A percentile compares a stretch with the other conserved stretches of the same genome.
These are phyloP conservation scores for Volucella bombylans DNA, from an alignment of 2,888 invertebrate species.

Conservation along the genomic window DNA sequence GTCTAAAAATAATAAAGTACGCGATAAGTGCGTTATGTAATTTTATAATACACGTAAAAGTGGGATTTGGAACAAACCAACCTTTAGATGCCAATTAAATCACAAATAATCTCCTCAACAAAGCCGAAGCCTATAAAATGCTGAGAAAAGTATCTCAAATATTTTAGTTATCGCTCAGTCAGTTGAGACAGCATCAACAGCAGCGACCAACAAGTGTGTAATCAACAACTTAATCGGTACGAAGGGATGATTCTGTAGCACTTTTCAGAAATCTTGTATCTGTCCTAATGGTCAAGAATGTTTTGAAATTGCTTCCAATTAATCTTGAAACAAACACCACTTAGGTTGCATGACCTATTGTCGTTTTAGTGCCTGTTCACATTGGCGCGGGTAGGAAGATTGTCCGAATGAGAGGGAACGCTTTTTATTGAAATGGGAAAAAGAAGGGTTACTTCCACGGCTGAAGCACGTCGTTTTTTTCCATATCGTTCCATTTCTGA, in stretches of 20 bases:
- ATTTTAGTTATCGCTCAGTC: slow-evolving; percentile 29
- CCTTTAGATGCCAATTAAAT: neutral
- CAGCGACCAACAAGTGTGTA: slow-evolving; percentile 5
- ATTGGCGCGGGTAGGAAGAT: too few relatives aligned
- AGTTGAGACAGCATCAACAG: slow-evolving; percentile 21
- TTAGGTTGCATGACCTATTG: too few relatives aligned
- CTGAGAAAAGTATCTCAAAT: neutral
- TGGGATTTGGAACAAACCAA: slow-evolving; percentile 11
- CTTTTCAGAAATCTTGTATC: slow-evolving; percentile 7
- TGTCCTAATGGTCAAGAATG: neutral
- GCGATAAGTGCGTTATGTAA: slow-evolving; percentile 7
- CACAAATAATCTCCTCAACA: slow-evolving; percentile 8
- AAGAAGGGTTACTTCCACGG: too few relatives aligned
- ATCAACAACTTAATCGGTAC: neutral
- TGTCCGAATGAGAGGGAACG: too few relatives aligned
- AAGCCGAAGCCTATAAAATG: slow-evolving; percentile 9
- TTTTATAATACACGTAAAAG: neutral
- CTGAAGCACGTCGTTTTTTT: too few relatives aligned
- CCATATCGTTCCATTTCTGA: too few relatives aligned
- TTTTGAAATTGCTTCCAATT: too few relatives aligned
- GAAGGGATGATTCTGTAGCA: slow-evolving; percentile 37
- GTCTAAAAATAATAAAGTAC: neutral
- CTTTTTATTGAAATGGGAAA: too few relatives aligned
- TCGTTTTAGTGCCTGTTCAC: too few relatives aligned
- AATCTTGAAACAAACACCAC: too few relatives aligned